Evolutionary conservation across 1,140 invertebrate genomes (phyloP), one percentile per base, ranked within the genome.

Genomic region (Drosophila lacteicornis): DNA sequence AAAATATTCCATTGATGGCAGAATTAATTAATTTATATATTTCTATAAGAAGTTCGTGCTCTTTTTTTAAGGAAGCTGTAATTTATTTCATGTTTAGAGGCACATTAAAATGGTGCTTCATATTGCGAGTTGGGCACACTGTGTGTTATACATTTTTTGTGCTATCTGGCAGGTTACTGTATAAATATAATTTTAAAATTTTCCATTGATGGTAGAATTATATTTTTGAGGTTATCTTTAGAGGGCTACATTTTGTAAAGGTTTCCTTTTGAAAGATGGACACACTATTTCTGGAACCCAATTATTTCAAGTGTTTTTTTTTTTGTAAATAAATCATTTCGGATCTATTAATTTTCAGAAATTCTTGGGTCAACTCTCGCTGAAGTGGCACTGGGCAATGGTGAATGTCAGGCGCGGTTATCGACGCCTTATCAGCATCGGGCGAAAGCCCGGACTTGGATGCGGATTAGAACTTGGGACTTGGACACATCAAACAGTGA

Each of bases 391-490:
- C 27, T 17, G 27, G 27, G 5, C 27, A 49, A 27, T 49, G 50
- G 46, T 74, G 61, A 76, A 76, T 76, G 74, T 76, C 74, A 76
- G 46, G 45, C 33, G 19, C 40, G 61, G 51, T 76, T 76, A 76
- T 76, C 74, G n/a, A 11, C 22, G 15, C 71, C 74, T 76, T 76
- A 76, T 76, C 74, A 46, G 62, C 47, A 30, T 7, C 53, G 19
- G 0, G 11, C 19, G 4, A n/a, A 25, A 56, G 33, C 30, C 47
- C 53, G 30, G 47, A 67, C 47, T 46, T 13, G 33, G 22, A 5
- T 47, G 19, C 40, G 67, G 42, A 70, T 47, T 70, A 56, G 67
- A 56, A 56, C 40, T 55, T 67, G 67, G 47, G 11, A 47, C 62
- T 66, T 53, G 67, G 60, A 65, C 25, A 65, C 25, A 36, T n/a